Base-by-base conservation (phyloP, 1,140 invertebrate genomes). In the Cephus cinctus region DNA sequence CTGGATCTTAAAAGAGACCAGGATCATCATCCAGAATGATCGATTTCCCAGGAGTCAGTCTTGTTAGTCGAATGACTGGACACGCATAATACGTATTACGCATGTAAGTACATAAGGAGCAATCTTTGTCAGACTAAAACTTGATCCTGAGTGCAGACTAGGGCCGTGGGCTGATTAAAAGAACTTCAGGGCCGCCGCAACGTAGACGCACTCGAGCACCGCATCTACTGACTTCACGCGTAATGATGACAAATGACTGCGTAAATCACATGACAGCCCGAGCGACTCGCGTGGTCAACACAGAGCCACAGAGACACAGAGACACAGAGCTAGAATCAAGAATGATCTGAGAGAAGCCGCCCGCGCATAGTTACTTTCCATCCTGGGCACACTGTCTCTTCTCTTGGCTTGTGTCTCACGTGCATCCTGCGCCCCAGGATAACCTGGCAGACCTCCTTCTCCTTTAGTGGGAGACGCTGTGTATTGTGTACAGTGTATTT, bases 191-290 rank as follows among this genome's bases (percentile, higher is more conserved):
- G 32, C 45, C 34, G 36, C 19, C 23, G 42, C 36, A 47, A 47
- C 46, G 38, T 42, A 22, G 43, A 52, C 50, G 39, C 43, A 38
- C 14, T 40, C 36, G 42, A 51, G 35, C 48, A 25, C 31, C 25
- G n/a, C 27, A 14, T 15, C 41, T 16, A 27, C 23, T 43, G 36
- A 48, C 49, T 56, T 53, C 51, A 38, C 47, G 47, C 54, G 55
- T 66, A 66, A 66, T 59, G 61, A 66, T 66, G 64, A 67, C 64
- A 67, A 67, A 67, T 64, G 61, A 64, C 54, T 50, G 45, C 54
- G 54, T 59, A 64, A 67, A 64, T 63, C 59, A 59, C 54, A 45
- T 55, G 61, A 61, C 59, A 52, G 51, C 48, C 44, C 54, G 52
- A 49, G 50, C 56, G 56, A 57, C 48, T 57, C 47, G 47, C 50